These are phyloP conservation scores for Platysternon megacephalum DNA, from an alignment of 2,113 vertebrate genomes.

Conservation along the genomic window DNA sequence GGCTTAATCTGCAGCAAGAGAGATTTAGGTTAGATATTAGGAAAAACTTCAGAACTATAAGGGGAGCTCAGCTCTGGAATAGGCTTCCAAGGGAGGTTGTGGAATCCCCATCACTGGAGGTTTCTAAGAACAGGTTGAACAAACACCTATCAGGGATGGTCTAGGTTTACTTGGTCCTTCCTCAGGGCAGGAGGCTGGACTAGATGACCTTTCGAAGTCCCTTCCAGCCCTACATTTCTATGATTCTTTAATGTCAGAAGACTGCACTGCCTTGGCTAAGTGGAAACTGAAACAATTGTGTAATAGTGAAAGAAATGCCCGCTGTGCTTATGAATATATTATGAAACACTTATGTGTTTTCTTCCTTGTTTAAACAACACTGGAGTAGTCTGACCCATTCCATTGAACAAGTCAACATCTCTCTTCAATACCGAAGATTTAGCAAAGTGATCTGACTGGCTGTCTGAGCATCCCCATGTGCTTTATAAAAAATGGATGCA, in stretches of 20 bases:
- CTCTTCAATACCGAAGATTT: background rate
- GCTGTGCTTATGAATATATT: background rate
- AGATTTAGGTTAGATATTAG: too few relatives aligned
- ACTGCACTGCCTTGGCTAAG: constrained; percentile 43
- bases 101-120: too few relatives aligned
- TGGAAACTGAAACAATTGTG: background rate
- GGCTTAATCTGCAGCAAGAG: too few relatives aligned
- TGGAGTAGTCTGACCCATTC: background rate
- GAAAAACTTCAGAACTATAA: too few relatives aligned
- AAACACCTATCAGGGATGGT: background rate
- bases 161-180: background rate
- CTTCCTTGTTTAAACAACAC: background rate
- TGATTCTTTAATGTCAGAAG: background rate
- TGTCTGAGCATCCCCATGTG: background rate
- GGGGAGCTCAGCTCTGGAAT: too few relatives aligned
- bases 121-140: background rate
- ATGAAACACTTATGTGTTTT: background rate
- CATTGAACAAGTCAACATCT: background rate
- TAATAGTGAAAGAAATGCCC: background rate
- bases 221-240: background rate
- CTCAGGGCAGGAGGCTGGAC: background rate
- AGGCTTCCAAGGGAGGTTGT: too few relatives aligned
- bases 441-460: background rate
- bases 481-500: background rate
- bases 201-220: background rate